Evolutionary conservation across 2,888 invertebrate genomes (phyloP).

Genomic region (Drosophila sordidapex): DNA sequence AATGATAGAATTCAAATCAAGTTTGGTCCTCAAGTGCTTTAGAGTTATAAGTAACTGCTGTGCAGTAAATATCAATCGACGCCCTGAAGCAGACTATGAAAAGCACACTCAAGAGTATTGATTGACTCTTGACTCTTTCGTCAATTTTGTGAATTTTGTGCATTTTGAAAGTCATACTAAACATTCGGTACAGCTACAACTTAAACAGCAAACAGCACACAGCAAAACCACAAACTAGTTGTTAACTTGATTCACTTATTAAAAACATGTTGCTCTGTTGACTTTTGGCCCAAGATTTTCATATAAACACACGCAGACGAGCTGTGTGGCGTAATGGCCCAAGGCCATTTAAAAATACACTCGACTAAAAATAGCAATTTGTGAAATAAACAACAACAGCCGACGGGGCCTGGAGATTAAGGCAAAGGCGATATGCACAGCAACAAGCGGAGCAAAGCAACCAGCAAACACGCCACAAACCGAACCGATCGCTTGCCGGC

Average conservation of each 20-base stretch:
- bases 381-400: slow-evolving; percentile 37
- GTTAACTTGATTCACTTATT: slow-evolving; percentile 35
- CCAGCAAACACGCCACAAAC: slow-evolving; percentile 15
- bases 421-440: slow-evolving; percentile 61
- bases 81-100: slow-evolving; percentile 19
- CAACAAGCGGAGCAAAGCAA: slow-evolving; percentile 34
- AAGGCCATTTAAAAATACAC: slow-evolving; percentile 82
- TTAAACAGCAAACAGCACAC: slow-evolving; percentile 13
- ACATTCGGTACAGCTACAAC: slow-evolving; percentile 6
- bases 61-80: not conserved
- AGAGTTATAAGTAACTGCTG: not conserved
- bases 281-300: slow-evolving; percentile 40
- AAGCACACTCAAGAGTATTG: not conserved
- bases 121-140: not conserved
- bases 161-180: not conserved
- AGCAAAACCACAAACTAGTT: slow-evolving; percentile 31
- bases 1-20: not conserved
- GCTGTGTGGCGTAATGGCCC: slow-evolving; percentile 35
- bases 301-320: slow-evolving; percentile 19
- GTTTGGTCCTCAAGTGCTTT: not conserved
- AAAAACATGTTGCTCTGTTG: slow-evolving; percentile 23
- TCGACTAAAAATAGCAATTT: slow-evolving; percentile 76
- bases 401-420: slow-evolving; percentile 54
- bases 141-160: not conserved
- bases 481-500: slow-evolving; percentile 21